phyloP scores from a whole-genome alignment of 2,888 invertebrate species.

The Anaspis maculata region DNA sequence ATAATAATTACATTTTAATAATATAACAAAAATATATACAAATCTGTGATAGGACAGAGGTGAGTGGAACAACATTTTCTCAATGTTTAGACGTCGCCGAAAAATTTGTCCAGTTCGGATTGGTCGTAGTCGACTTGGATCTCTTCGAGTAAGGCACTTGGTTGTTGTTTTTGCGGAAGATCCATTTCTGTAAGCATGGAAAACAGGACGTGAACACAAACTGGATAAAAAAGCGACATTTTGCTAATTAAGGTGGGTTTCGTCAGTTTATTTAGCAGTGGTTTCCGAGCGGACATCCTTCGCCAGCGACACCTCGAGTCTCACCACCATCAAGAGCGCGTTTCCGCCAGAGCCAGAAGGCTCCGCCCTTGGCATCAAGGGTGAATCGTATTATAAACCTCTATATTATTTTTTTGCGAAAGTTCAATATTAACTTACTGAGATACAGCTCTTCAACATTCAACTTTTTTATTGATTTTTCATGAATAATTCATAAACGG shows the following conservation, averaged over 20 bases:
- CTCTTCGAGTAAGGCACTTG: slow-evolving; percentile 51
- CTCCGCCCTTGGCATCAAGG: too few species aligned
- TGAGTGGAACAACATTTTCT: not conserved
- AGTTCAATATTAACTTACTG: too few species aligned
- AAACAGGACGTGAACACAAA: too few species aligned
- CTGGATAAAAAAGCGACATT: too few species aligned
- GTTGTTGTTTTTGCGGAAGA: slow-evolving; percentile 22
- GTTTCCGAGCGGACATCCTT: not conserved
- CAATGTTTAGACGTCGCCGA: slow-evolving; percentile 43
- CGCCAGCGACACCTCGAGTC: not conserved
- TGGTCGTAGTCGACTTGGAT: slow-evolving; percentile 53
- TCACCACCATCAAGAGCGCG: not conserved
- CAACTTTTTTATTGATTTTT: too few species aligned
- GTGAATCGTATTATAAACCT: too few species aligned
- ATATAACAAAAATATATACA: not conserved
- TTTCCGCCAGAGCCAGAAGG: too few species aligned
- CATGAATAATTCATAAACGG: too few species aligned
- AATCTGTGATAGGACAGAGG: too few species aligned
- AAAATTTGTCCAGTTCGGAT: slow-evolving; percentile 55
- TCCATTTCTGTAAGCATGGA: slow-evolving; percentile 23
- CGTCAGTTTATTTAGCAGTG: not conserved
- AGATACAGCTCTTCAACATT: too few species aligned
- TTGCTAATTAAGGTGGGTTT: not conserved
- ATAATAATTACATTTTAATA: slow-evolving; percentile 3
- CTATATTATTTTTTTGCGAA: too few species aligned